Base-by-base conservation (phyloP, 2,888 invertebrate genomes). In the Rhamnusium bicolor region DNA sequence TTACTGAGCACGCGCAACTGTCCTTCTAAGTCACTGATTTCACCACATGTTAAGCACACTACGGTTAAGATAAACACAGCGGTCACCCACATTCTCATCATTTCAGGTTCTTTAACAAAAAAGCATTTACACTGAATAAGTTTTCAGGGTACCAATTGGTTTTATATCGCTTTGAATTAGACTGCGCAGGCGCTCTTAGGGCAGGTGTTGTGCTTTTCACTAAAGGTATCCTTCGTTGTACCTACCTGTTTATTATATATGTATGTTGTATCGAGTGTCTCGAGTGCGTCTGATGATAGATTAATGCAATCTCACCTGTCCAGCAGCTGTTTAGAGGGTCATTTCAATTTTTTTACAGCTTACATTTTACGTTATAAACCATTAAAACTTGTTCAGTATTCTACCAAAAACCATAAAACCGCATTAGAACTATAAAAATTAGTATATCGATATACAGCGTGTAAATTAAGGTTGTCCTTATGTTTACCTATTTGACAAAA, bases 1-100 rank as follows among this genome's bases (percentile, higher is more conserved):
- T 90, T 90, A 78, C 89, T 89, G 49, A 91, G 84, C 74, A 90
- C 85, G 80, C 87, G 87, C 79, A 91, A 86, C 77, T 89, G 88
- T 75, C 86, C 87, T 32, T 86, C 84, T 49, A 89, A 82, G 71
- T 88, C 86, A 73, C 74, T 58, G 46, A 29, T 19, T 7, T 51
- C 63, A 14, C 51, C 76, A 61, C 75, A 72, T 70, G 69, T 47
- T 27, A 68, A 60, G 67, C 71, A 24, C n/a, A 60, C 68, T 47
- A 60, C 29, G 61, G 27, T 27, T 18, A 58, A 32, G 40, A 46
- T 27, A 29, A 73, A 56, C 49, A 74, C 49, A 27, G 63, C 72
- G 21, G 65, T 53, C 58, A 69, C 66, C 29, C 67, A 63, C 71
- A 51, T 51, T 21, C 19, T 61, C 68, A 74, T 73, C 18, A 56